Evolutionary conservation across 1,140 invertebrate species (phyloP), one percentile per base, ranked within the genome.

Genomic region (Dendroctonus ponderosae): DNA sequence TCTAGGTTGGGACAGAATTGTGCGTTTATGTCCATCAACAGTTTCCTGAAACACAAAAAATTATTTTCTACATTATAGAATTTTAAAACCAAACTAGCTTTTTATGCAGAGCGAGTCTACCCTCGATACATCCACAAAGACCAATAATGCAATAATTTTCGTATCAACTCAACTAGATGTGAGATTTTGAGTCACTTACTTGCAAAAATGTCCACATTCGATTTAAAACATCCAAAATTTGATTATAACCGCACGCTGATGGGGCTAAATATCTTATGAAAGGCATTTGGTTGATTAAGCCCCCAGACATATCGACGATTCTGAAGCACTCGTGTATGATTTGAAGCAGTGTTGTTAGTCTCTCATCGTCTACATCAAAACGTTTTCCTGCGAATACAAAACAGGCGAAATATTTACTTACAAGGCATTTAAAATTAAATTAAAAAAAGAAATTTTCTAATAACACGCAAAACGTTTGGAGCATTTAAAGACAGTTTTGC

Each of bases 251-350:
- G 37, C 84, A 85, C 26, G 77, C 76, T 59, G 87, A 81, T 0
- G 91, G 90, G 0, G 85, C 82, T 9, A 92, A 70, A 72, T 83
- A 85, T 61, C 90, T 82, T 40, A 90, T 75, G 86, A 87, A 91
- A 0, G 90, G 90, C 49, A 87, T 84, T 72, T 86, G 82, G 8
- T 84, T 84, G 7, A 92, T 75, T 54, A 85, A 67, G 0, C 90
- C 89, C 4, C 90, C 90, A 42, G 84, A 80, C 75, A 91, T 85
- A 59, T 90, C 85, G 65, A 91, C 91, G 0, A 84, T 82, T 72
- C 82, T 83, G 0, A 86, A 82, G 37, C 88, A 81, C 44, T 82
- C 80, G 59, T 82, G 80, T 75, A 93, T 80, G 12, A 90, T 75
- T 8, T 85, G 77, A 2, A 91, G 75, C 26, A 92, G 78, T 8